Evolutionary conservation across 1,140 invertebrate genomes (phyloP), one percentile per base, ranked within the genome.

Genomic region (Reticulitermes speratus): DNA sequence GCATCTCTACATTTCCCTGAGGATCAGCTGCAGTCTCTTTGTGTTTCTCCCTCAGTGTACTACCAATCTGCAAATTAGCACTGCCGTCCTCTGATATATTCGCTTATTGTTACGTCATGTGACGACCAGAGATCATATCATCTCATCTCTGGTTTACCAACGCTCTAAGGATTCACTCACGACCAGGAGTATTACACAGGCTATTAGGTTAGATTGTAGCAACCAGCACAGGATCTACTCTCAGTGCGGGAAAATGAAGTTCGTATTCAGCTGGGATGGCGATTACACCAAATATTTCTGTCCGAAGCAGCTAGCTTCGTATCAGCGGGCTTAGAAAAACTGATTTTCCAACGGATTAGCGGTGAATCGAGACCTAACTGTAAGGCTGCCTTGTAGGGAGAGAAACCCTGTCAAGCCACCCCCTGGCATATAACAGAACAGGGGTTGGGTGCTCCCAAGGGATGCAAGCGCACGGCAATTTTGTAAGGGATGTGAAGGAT

Each of bases 271-370:
- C 44, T 52, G 44, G 83, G 44, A 52, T 30, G 82, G 48, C 83
- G 86, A 87, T 87, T 85, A 87, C 82, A 81, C 83, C 86, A 87
- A 87, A 87, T 87, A 87, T 87, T 87, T 87, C 86, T 87, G 86
- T 87, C 84, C 86, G 75, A 84, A 45, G 59, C 55, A 45, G 44
- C 59, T n/a, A 83, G 82, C 25, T n/a, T n/a, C 48, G 87, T 86
- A 87, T 87, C 87, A 87, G 86, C 84, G 87, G 85, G 85, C 87
- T 87, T 87, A 87, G 87, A 87, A 87, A 87, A 87, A 87, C 87
- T 87, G 87, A 87, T 87, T 87, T 87, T 87, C 87, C 87, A 82
- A 83, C 59, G 87, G 87, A 87, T 87, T 87, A 87, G 85, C 84
- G 87, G 84, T 87, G 87, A 87, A 87, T 87, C 87, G 87, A 87